Percentiles rank a stretch among this genome's conserved stretches.
These are phyloP conservation scores for Megaptera novaeangliae DNA, from an alignment of 2,113 vertebrate species.

Conservation along the genomic window DNA sequence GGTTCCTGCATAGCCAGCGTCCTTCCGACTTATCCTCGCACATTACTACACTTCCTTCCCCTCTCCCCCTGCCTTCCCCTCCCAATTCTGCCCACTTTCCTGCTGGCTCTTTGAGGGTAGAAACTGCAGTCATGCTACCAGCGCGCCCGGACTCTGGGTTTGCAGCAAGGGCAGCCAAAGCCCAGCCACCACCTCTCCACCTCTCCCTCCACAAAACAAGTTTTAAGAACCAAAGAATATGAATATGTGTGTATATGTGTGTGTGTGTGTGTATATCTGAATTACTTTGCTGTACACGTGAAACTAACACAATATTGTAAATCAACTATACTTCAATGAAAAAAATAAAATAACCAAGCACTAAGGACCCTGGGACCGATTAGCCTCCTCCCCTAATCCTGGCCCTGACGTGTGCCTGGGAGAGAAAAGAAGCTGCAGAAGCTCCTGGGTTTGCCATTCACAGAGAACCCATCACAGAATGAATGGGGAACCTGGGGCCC, in stretches of 20 bases:
- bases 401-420: not conserved
- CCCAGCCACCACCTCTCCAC: not conserved
- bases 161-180: not conserved
- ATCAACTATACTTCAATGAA: not conserved
- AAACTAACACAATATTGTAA: not conserved
- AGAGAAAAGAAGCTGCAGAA: not conserved
- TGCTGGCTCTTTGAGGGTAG: not conserved
- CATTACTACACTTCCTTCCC: not conserved
- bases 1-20: not conserved
- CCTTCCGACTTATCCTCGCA: not conserved
- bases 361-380: not conserved
- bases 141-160: not conserved
- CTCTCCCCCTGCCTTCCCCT: not conserved
- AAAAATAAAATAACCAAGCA: not conserved
- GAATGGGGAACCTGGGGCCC: fast-evolving
- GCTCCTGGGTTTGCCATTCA: not conserved
- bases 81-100: not conserved
- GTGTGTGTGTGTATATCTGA: no score
- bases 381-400: not conserved
- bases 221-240: not conserved
- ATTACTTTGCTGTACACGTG: not conserved
- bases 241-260: not conserved
- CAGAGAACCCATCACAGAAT: not conserved
- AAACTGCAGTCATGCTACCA: not conserved
- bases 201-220: not conserved